Percentiles rank a stretch among this genome's conserved stretches.
These are phyloP conservation scores for Pterobdella sp. DNA, from an alignment of 2,888 invertebrate species.

Conservation along the genomic window DNA sequence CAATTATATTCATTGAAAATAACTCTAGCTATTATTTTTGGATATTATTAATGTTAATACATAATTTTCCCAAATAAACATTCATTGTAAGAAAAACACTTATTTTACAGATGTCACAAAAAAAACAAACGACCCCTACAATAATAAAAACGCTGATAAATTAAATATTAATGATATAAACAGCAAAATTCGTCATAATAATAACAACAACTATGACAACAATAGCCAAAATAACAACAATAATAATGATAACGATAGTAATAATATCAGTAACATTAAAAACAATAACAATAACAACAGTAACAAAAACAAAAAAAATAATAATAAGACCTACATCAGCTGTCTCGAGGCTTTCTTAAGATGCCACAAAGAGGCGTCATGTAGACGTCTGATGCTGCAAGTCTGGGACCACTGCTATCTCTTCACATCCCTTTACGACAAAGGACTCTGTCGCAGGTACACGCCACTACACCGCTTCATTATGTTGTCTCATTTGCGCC, in stretches of 20 bases:
- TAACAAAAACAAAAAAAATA: background rate
- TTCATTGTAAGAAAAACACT: background rate
- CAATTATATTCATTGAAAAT: background rate
- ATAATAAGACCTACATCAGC: background rate
- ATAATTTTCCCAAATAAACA: too few relatives aligned
- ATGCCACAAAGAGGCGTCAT: background rate
- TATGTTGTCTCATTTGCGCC: too few relatives aligned
- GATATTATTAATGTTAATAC: background rate
- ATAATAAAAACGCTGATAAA: too few relatives aligned
- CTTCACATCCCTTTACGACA: background rate
- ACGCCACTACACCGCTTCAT: too few relatives aligned
- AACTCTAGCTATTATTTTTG: background rate
- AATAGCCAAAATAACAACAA: background rate
- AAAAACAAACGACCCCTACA: too few relatives aligned
- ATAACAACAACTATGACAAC: background rate
- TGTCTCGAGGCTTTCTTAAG: background rate
- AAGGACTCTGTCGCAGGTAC: background rate
- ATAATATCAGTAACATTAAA: background rate
- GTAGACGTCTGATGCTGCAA: background rate
- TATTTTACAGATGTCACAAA: background rate
- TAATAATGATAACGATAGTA: background rate
- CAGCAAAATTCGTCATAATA: background rate
- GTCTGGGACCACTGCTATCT: constrained; percentile 7
- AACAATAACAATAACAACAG: background rate
- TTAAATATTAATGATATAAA: background rate